A percentile compares a stretch with the other conserved stretches of the same genome.
Conservation (phyloP, 2,797 vertebrate species). For the Spinus pinus region DNA sequence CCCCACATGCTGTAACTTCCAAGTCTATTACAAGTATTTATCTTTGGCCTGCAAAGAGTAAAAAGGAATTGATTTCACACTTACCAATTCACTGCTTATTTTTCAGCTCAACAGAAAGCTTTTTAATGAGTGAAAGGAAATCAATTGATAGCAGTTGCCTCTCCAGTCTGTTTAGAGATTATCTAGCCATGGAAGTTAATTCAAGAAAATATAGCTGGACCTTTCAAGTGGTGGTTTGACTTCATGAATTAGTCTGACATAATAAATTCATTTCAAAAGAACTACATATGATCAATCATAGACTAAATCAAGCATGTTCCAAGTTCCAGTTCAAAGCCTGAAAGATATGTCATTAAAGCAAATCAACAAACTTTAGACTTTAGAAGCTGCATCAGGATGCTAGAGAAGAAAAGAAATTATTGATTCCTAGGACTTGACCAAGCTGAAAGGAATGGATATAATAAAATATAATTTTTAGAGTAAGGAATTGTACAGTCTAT, state of each 20-base stretch:
- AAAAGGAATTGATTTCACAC: conserved; percentile 55
- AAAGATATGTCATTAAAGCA: neutral
- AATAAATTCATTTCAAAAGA: neutral
- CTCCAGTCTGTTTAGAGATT: conserved; percentile 19
- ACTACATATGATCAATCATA: neutral
- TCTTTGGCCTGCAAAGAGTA: conserved; percentile 26
- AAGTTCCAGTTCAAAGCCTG: neutral
- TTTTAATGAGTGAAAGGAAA: conserved; percentile 76
- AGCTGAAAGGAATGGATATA: neutral
- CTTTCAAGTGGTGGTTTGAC: neutral
- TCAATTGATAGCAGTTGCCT: conserved; percentile 70
- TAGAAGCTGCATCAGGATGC: neutral
- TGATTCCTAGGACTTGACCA: neutral
- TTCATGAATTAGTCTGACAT: neutral
- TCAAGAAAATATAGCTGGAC: neutral
- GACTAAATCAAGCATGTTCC: neutral
- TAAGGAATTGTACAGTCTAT: neutral
- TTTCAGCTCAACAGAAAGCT: conserved; percentile 66
- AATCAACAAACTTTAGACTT: neutral
- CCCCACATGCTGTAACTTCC: neutral
- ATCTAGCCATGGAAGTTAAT: neutral
- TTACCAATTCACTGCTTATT: conserved; percentile 74
- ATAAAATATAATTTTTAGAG: neutral
- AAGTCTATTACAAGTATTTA: conserved; percentile 37
- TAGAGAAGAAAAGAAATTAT: neutral